A percentile compares a stretch with the other conserved stretches of the same genome.
Evolutionary conservation across 2,888 invertebrate genomes (phyloP).

Genomic region (Drosophila lacicola): DNA sequence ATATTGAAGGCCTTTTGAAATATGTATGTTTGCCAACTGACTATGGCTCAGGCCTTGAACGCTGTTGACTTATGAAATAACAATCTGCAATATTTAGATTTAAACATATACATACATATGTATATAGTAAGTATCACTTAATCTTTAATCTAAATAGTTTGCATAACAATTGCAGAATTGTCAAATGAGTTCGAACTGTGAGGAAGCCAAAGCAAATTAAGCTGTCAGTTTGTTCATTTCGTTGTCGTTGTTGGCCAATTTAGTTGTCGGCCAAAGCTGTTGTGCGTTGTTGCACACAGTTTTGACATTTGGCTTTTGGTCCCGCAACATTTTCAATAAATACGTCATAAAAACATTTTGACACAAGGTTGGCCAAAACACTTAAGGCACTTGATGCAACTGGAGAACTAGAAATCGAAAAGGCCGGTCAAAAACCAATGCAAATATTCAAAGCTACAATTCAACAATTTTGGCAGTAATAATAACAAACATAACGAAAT

Average conservation of each 20-base stretch:
- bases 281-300: constrained; percentile 36
- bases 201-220: constrained; percentile 38
- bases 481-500: constrained; percentile 13
- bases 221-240: constrained; percentile 23
- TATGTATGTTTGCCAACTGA: constrained; percentile 4
- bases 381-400: constrained; percentile 50
- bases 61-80: constrained; percentile 11
- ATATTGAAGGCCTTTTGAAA: not conserved
- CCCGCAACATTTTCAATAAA: constrained; percentile 62
- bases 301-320: constrained; percentile 36
- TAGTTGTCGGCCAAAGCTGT: constrained; percentile 58
- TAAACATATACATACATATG: not conserved
- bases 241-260: constrained; percentile 26
- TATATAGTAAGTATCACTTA: not conserved
- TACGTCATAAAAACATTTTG: constrained; percentile 50
- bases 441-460: constrained; percentile 38
- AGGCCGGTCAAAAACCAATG: constrained; percentile 29
- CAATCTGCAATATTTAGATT: not conserved
- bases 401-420: constrained; percentile 12
- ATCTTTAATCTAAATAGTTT: constrained; percentile 18
- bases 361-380: constrained; percentile 59
- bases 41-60: constrained; percentile 3
- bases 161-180: not conserved
- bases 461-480: constrained; percentile 34
- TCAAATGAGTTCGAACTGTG: constrained; percentile 1